phyloP scores from a whole-genome alignment of 2,113 vertebrate species.

The Xenotilapia leptura region DNA sequence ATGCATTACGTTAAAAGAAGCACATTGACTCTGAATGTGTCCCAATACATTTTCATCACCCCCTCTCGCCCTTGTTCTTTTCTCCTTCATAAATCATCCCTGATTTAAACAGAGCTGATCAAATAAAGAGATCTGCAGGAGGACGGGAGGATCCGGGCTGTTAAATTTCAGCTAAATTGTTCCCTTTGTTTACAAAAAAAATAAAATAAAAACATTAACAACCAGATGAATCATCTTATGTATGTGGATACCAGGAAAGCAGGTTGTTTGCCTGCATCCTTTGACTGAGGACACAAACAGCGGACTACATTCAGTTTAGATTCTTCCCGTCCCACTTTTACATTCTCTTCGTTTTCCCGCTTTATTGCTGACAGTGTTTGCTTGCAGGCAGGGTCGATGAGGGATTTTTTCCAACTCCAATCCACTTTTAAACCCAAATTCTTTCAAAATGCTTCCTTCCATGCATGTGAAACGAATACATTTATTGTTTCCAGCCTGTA shows the following conservation, averaged over 20 bases:
- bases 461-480: not conserved
- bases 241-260: not conserved
- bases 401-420: not conserved
- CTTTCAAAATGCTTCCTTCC: not conserved
- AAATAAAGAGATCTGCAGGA: not conserved
- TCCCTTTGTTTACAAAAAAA: not conserved
- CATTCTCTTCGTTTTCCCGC: not conserved
- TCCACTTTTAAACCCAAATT: not conserved
- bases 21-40: conserved; percentile 20
- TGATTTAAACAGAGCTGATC: conserved; percentile 17
- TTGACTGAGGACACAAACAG: not conserved
- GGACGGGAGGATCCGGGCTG: not conserved
- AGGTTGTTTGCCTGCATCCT: not conserved
- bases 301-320: conserved; percentile 26
- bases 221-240: not conserved
- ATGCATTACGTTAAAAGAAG: conserved; percentile 26
- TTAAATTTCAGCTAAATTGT: not conserved
- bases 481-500: not conserved
- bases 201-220: not conserved
- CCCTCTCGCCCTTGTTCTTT: not conserved
- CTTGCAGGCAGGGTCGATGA: not conserved
- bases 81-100: conserved; percentile 31
- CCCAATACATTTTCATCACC: conserved; percentile 18
- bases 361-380: not conserved
- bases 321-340: not conserved